Evolutionary conservation across 2,888 invertebrate species (phyloP).

Genomic region (Caenorhabditis plicata): DNA sequence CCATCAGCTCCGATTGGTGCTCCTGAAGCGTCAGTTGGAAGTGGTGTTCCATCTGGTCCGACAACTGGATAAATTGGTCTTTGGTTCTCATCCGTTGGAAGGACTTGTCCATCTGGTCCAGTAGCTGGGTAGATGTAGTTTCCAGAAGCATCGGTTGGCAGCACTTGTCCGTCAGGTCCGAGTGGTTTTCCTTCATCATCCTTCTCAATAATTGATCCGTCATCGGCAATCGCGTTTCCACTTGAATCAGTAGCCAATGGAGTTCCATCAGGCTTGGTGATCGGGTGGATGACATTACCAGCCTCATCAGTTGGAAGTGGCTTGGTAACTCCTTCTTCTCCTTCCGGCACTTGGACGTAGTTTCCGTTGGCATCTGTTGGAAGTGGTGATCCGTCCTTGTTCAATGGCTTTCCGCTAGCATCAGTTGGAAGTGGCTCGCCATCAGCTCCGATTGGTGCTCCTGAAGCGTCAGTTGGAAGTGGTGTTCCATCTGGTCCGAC

Average conservation of each 20-base stretch:
- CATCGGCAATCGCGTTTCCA: constrained; percentile 1
- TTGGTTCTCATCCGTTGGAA: constrained; percentile 16
- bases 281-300: constrained; percentile 36
- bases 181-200: constrained; percentile 2
- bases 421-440: constrained; percentile 32
- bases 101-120: constrained; percentile 3
- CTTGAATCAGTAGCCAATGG: constrained; percentile 1
- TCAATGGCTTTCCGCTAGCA: constrained; percentile 11
- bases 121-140: constrained; percentile 27
- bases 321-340: constrained; percentile 35
- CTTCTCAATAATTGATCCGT: constrained; percentile 1
- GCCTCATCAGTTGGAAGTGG: constrained; percentile 32
- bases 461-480: constrained; percentile 21
- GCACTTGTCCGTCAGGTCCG: not conserved
- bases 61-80: constrained; percentile 8
- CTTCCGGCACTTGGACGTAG: constrained; percentile 30
- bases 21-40: constrained; percentile 23
- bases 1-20: constrained; percentile 38
- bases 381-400: constrained; percentile 29
- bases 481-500: constrained; percentile 14
- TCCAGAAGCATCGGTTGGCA: constrained; percentile 6
- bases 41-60: constrained; percentile 17
- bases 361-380: constrained; percentile 27
- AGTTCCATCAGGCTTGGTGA: constrained; percentile 24
- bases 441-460: constrained; percentile 19